A percentile compares a stretch with the other conserved stretches of the same genome.
Evolutionary conservation across 2,888 invertebrate genomes (phyloP).

Genomic region (Heliconius ismenius): DNA sequence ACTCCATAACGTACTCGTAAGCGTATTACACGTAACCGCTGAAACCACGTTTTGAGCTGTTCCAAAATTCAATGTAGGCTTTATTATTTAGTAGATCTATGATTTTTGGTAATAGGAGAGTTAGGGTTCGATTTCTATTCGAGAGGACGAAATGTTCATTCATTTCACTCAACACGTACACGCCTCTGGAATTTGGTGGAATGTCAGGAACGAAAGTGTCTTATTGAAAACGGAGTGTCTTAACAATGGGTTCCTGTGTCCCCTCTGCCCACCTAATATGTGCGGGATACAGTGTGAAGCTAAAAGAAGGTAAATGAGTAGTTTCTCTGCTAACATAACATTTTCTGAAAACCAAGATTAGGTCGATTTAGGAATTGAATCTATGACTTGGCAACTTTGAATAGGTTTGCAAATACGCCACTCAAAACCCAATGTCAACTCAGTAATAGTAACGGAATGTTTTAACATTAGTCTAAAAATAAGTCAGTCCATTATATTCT

Average conservation of each 20-base stretch:
- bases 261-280: not conserved
- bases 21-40: constrained; percentile 29
- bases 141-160: not conserved
- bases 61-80: constrained; percentile 1
- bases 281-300: not conserved
- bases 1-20: constrained; percentile 20
- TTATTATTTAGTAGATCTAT: not conserved
- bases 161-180: not conserved
- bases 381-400: too few species aligned
- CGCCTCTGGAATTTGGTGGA: not conserved
- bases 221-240: not conserved
- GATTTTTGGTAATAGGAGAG: not conserved
- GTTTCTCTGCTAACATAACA: too few species aligned
- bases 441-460: not conserved
- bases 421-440: too few species aligned
- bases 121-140: not conserved
- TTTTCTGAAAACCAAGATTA: too few species aligned
- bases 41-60: constrained; percentile 8
- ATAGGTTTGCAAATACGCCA: too few species aligned
- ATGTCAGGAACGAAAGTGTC: not conserved
- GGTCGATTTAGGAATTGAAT: too few species aligned
- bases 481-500: not conserved
- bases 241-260: not conserved
- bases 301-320: not conserved
- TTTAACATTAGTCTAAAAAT: not conserved